Percentiles rank a stretch among this genome's conserved stretches.
Evolutionary conservation across 2,113 vertebrate genomes (phyloP).

Genomic region (Gymnobelideus leadbeateri): DNA sequence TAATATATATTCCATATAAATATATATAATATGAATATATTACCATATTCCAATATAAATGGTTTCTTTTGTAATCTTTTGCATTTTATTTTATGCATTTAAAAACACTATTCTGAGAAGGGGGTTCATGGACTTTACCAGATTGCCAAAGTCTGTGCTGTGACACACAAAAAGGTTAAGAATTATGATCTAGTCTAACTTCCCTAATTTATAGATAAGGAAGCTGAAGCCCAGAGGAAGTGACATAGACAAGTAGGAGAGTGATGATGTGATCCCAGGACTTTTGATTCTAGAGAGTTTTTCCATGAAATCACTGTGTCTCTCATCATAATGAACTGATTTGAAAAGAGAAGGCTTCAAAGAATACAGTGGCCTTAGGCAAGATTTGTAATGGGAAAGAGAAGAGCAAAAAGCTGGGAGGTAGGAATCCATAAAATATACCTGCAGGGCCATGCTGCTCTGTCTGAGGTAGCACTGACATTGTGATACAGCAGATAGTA

Average conservation of each 20-base stretch:
- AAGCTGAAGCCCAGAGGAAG: not conserved
- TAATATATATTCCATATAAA: too few relatives aligned
- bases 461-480: not conserved
- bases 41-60: not conserved
- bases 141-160: not conserved
- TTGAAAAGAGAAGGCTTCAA: slow-evolving; percentile 15
- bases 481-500: not conserved
- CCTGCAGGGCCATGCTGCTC: not conserved
- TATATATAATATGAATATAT: not conserved
- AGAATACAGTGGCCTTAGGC: not conserved
- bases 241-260: not conserved
- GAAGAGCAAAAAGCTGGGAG: not conserved
- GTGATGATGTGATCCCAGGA: not conserved
- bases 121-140: not conserved
- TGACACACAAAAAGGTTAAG: not conserved
- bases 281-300: not conserved
- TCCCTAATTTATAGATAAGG: not conserved
- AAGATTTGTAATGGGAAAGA: not conserved
- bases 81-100: not conserved
- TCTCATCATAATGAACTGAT: not conserved
- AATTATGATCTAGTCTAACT: not conserved
- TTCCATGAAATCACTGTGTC: not conserved
- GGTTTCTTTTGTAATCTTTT: not conserved
- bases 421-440: not conserved
- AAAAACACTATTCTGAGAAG: not conserved